phyloP scores from a whole-genome alignment of 64 coral and sea anemone genomes.

The Stylophora pistillata region DNA sequence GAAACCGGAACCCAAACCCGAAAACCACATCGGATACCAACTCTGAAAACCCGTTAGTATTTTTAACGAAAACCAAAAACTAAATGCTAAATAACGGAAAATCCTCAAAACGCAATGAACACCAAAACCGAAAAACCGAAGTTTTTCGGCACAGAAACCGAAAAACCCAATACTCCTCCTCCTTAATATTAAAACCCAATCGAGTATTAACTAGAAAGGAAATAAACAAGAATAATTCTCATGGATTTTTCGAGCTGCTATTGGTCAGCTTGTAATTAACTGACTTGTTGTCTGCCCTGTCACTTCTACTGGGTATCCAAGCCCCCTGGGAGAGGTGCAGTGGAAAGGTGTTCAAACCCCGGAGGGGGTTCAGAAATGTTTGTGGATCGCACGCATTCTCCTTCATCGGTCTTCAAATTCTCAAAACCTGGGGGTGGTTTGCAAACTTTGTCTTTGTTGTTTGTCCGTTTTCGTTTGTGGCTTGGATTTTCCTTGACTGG shows the following conservation, averaged over 20 bases:
- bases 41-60: too few relatives aligned
- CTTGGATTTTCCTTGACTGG: neutral
- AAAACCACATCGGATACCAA: too few relatives aligned
- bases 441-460: neutral
- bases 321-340: constrained; percentile 30
- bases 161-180: too few relatives aligned
- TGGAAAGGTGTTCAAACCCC: neutral
- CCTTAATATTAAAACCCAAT: too few relatives aligned
- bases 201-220: too few relatives aligned
- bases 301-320: constrained; percentile 3
- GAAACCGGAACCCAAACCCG: too few relatives aligned
- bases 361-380: neutral
- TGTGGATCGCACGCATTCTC: neutral
- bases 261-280: neutral
- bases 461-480: neutral
- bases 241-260: neutral
- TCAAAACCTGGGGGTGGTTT: constrained; percentile 60
- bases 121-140: too few relatives aligned
- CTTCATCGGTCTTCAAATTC: neutral
- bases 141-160: too few relatives aligned
- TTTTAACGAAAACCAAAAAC: too few relatives aligned
- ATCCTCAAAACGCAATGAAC: too few relatives aligned
- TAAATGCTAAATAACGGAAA: too few relatives aligned
- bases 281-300: neutral
- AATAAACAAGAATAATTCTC: neutral